Conservation (phyloP, 2,113 vertebrate genomes). For the Corythornis vintsioides region DNA sequence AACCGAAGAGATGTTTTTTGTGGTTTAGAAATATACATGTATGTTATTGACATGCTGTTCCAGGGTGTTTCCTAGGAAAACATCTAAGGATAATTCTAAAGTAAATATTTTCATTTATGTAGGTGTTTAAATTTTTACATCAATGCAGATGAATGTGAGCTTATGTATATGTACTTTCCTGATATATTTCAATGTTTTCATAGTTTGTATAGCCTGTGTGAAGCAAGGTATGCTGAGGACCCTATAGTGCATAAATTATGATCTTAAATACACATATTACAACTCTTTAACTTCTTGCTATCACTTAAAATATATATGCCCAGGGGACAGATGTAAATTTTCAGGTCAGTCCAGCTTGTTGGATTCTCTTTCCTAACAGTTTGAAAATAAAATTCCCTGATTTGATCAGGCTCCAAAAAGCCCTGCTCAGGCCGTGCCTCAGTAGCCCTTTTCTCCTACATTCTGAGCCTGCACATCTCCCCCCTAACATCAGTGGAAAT, state of each 20-base stretch:
- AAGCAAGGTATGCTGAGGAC: not conserved
- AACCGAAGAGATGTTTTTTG: not conserved
- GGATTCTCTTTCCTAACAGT: not conserved
- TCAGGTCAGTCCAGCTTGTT: not conserved
- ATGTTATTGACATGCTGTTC: not conserved
- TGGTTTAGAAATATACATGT: not conserved
- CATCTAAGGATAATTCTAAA: not conserved
- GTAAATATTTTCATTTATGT: not conserved
- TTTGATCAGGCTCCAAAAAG: not conserved
- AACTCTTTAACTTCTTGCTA: conserved; percentile 23
- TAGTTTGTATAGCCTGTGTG: not conserved
- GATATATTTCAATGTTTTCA: not conserved
- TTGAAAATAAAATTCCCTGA: not conserved
- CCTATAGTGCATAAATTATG: not conserved
- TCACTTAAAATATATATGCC: not conserved
- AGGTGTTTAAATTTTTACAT: not conserved
- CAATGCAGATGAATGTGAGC: not conserved
- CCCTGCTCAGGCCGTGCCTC: not conserved
- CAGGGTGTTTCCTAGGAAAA: not conserved
- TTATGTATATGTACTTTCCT: not conserved
- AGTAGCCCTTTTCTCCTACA: not conserved
- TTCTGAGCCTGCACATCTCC: not conserved
- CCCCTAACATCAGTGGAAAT: not conserved
- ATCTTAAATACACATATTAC: conserved; percentile 17
- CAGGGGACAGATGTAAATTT: not conserved